These are phyloP conservation scores for Phallusia fumigata DNA, from an alignment of 23 tunicate genomes.

Conservation along the genomic window DNA sequence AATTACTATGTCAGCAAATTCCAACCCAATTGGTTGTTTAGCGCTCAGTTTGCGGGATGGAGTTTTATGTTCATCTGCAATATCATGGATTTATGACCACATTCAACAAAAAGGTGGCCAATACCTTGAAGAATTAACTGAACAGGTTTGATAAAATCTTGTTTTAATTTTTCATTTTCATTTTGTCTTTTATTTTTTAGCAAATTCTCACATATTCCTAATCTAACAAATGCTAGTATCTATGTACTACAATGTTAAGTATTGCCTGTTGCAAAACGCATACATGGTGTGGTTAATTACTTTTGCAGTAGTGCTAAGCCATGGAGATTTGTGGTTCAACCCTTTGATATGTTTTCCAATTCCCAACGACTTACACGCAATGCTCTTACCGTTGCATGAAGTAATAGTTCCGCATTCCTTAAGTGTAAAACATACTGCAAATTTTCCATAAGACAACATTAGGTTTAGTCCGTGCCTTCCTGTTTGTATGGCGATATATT, in stretches of 20 bases:
- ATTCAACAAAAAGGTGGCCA: slow-evolving; percentile 49
- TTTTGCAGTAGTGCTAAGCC: no score
- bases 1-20: slow-evolving; percentile 22
- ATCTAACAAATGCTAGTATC: not conserved
- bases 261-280: no score
- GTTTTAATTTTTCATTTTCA: not conserved
- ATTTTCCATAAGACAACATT: no score
- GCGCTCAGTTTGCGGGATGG: slow-evolving; percentile 29
- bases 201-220: not conserved
- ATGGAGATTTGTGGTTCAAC: no score
- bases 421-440: no score
- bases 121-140: slow-evolving; percentile 71
- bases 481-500: no score
- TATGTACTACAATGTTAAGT: not conserved
- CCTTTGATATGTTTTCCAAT: no score
- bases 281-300: no score
- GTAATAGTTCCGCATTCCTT: no score
- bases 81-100: slow-evolving; percentile 44
- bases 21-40: slow-evolving; percentile 22
- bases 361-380: no score
- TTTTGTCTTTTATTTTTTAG: not conserved
- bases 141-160: slow-evolving; percentile 48
- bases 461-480: no score
- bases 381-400: no score
- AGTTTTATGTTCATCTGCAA: slow-evolving; percentile 31